Percentiles rank a stretch among this genome's conserved stretches.
Conservation (phyloP, 2,797 vertebrate species). For the Cuniculus paca region DNA sequence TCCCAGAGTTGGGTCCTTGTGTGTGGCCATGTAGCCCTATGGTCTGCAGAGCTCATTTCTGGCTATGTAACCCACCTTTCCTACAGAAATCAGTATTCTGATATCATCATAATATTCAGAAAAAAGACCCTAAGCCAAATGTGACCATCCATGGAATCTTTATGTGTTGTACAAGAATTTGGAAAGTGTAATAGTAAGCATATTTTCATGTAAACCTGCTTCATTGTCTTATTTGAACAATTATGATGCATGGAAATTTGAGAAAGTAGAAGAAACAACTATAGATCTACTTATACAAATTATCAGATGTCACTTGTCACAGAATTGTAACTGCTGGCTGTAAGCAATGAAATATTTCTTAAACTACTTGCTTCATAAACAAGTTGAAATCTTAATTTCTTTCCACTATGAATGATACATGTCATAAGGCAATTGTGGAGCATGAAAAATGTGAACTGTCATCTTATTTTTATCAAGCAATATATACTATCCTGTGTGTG, state of each 20-base stretch:
- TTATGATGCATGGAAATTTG: background rate
- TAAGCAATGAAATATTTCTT: background rate
- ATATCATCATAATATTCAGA: background rate
- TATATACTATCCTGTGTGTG: background rate
- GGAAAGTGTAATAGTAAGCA: background rate
- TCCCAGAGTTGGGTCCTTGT: background rate
- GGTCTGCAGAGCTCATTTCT: background rate
- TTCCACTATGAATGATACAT: background rate
- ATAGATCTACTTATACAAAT: conserved; percentile 14
- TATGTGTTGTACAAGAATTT: background rate
- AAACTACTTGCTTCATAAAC: conserved; percentile 35
- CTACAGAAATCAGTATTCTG: conserved; percentile 28
- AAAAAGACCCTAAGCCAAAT: background rate
- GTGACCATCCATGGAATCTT: background rate
- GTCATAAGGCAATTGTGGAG: background rate
- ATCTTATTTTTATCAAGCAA: background rate
- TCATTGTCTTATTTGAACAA: background rate
- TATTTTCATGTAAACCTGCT: background rate
- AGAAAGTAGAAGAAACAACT: background rate
- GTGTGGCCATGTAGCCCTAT: background rate
- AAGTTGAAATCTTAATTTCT: conserved; percentile 19
- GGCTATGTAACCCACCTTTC: background rate
- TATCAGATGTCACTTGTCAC: background rate
- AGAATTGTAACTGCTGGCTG: background rate
- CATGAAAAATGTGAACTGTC: background rate